Evolutionary conservation across 2,888 invertebrate species (phyloP), one percentile per base, ranked within the genome.

Genomic region (Lepidonotus clava): DNA sequence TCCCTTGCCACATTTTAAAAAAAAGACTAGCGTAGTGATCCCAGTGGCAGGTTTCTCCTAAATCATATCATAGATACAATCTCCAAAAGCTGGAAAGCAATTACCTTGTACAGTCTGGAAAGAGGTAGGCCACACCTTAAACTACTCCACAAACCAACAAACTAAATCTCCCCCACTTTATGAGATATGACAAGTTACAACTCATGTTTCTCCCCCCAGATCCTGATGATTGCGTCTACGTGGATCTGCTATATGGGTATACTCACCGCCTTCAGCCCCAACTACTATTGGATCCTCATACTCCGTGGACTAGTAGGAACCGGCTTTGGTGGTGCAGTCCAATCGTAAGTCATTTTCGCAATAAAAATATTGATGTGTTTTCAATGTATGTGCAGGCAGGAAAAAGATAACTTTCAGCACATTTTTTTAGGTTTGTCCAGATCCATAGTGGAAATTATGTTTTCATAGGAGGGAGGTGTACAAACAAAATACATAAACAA

Each of bases 231-330:
- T 87, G 91, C 92, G 18, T 90, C 92, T 5, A 18, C 90, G 1
- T 92, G 92, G 91, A 92, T 93, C 56, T 91, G 90, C 18, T 93
- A 92, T 86, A 93, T 92, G 90, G 93, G 93, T 4, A 71, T 93
- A 0, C 88, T 93, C 86, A 92, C 92, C 2, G 86, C 86, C 14
- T 92, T 93, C 86, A 92, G 92, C 88, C 94, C 94, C 0, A 91
- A 90, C 84, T 94, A 92, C 86, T 61, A 85, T 24, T 94, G 94
- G 94, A 87, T 94, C 18, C 88, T 94, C 28, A 87, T 93, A 11
- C 90, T 94, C 32, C 88, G 94, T 77, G 91, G 92, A 11, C 87
- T 94, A 21, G 94, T 94, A 5, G 94, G 94, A 14, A 89, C 90
- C 28, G 93, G 92, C 5, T 92, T 94, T 89, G 92, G 92, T 36